phyloP scores from a whole-genome alignment of 1,140 invertebrate genomes.

The Saccostrea glomerata region DNA sequence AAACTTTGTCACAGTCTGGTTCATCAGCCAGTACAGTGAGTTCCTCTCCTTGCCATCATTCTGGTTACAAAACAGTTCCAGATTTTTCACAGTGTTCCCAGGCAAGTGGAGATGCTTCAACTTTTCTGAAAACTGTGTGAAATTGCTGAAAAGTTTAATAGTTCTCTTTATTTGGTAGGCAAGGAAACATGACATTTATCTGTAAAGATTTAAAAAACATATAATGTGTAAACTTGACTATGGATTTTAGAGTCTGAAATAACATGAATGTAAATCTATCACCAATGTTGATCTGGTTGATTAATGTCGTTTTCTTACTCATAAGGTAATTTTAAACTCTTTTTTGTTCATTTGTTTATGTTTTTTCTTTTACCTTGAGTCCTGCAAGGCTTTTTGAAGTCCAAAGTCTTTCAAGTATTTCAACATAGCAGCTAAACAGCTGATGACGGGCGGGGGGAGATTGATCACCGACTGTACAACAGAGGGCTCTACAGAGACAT shows the following conservation, averaged over 20 bases:
- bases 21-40: slow-evolving; percentile 77
- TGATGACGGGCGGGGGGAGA: slow-evolving; percentile 65
- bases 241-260: too few relatives aligned
- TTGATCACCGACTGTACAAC: slow-evolving; percentile 64
- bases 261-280: too few relatives aligned
- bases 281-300: too few relatives aligned
- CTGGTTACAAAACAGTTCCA: slow-evolving; percentile 72
- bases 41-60: slow-evolving; percentile 72
- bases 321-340: too few relatives aligned
- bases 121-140: slow-evolving; percentile 66
- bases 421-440: slow-evolving; percentile 68
- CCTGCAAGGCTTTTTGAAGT: slow-evolving; percentile 61
- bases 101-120: slow-evolving; percentile 67
- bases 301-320: too few relatives aligned
- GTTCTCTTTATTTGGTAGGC: background rate
- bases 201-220: background rate
- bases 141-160: slow-evolving; percentile 61
- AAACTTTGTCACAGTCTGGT: slow-evolving; percentile 78
- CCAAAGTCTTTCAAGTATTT: slow-evolving; percentile 70
- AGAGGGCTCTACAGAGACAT: slow-evolving; percentile 37
- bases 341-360: too few relatives aligned
- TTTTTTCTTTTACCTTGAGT: slow-evolving; percentile 59
- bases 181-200: background rate
- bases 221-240: background rate
- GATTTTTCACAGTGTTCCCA: slow-evolving; percentile 64